These are phyloP conservation scores for human (Homo sapiens) DNA, from an alignment of 2,113 vertebrate genomes.

Conservation along the genomic window DNA sequence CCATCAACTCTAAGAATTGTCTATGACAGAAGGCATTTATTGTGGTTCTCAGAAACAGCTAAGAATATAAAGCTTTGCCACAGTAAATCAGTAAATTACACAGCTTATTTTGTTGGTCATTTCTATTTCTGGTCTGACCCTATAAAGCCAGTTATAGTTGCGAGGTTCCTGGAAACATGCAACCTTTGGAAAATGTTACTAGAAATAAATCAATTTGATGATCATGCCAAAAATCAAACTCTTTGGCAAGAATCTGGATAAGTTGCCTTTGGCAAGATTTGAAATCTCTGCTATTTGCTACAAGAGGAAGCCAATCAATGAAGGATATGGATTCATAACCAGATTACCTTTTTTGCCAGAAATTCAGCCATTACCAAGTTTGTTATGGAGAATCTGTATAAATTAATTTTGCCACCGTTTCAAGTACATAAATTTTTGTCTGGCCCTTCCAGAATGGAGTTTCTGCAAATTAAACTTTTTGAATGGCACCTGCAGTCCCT, in stretches of 20 bases:
- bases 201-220: background rate
- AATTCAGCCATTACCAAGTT: background rate
- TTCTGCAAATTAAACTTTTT: constrained; percentile 42
- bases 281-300: background rate
- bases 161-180: background rate
- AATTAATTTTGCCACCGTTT: background rate
- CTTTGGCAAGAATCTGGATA: background rate
- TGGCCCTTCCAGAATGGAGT: background rate
- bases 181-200: background rate
- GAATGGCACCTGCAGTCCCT: constrained; percentile 42
- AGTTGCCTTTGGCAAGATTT: background rate
- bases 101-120: background rate
- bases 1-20: background rate
- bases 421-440: background rate
- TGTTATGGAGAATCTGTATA: background rate
- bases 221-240: constrained; percentile 20
- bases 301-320: background rate
- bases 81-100: background rate
- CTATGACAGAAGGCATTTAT: background rate
- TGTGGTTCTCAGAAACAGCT: background rate
- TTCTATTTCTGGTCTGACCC: background rate
- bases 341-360: background rate
- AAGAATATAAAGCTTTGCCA: background rate
- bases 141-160: background rate
- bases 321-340: background rate